Percentiles rank a stretch among this genome's conserved stretches.
These are phyloP conservation scores for Drosophila monieri DNA, from an alignment of 2,888 invertebrate genomes.

Conservation along the genomic window DNA sequence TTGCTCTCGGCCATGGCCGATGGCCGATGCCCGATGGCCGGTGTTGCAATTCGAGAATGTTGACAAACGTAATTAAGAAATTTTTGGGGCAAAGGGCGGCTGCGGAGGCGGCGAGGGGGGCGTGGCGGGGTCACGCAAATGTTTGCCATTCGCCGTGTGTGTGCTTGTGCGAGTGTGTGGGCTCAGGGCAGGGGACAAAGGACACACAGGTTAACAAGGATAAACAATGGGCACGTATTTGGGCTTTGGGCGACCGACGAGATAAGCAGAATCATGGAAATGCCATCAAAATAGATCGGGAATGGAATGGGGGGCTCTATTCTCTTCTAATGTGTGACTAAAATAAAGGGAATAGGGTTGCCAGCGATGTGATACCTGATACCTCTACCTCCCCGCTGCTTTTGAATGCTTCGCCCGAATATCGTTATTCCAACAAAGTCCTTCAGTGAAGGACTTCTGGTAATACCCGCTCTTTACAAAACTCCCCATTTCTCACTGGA, in stretches of 20 bases:
- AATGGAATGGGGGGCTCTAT: not conserved
- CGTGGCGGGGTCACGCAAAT: conserved; percentile 26
- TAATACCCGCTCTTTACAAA: not conserved
- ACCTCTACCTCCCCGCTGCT: too few species aligned
- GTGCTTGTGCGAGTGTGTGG: not conserved
- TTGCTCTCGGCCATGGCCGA: not conserved
- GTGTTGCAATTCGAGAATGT: conserved; percentile 18
- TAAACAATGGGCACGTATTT: conserved; percentile 35
- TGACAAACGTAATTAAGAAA: conserved; percentile 52
- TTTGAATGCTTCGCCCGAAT: too few species aligned
- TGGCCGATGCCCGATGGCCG: not conserved
- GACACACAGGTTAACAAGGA: conserved; percentile 16
- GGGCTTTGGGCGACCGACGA: conserved; percentile 5
- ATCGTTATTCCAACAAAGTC: not conserved
- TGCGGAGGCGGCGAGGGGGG: not conserved
- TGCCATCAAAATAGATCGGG: not conserved
- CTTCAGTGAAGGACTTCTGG: not conserved
- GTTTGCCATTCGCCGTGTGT: conserved; percentile 25
- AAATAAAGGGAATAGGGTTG: not conserved
- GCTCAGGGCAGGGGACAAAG: conserved; percentile 7
- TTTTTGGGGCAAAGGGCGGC: conserved; percentile 20
- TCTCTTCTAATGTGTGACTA: not conserved
- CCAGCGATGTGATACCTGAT: not conserved
- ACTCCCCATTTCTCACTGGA: conserved; percentile 5
- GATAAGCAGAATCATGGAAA: conserved; percentile 28